phyloP scores from a whole-genome alignment of 2,797 vertebrate genomes.

The Xyrichtys novacula region DNA sequence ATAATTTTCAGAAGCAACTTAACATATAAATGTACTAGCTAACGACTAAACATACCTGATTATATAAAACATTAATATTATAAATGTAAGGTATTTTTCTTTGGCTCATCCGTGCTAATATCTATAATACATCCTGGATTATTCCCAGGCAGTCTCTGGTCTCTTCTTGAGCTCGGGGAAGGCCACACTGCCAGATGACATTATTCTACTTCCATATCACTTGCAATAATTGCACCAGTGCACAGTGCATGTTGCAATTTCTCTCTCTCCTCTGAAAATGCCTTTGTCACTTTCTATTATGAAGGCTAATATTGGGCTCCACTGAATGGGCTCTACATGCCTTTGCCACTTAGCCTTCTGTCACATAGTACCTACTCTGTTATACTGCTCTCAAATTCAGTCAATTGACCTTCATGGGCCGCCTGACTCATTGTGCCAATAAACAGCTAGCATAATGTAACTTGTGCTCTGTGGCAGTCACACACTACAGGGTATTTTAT shows the following conservation, averaged over 20 bases:
- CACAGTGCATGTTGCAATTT: constrained; percentile 55
- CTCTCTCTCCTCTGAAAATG: constrained; percentile 57
- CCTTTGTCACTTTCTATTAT: constrained; percentile 76
- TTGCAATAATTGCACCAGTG: constrained; percentile 59
- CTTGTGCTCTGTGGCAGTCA: constrained; percentile 55
- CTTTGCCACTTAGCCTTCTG: constrained; percentile 75
- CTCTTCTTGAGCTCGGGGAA: constrained; percentile 31
- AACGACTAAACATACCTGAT: not conserved
- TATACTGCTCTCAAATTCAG: constrained; percentile 69
- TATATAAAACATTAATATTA: not conserved
- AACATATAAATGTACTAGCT: no score
- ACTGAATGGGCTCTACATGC: constrained; percentile 61
- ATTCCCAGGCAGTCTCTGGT: constrained; percentile 22
- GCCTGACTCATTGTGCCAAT: constrained; percentile 72
- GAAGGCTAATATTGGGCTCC: constrained; percentile 57
- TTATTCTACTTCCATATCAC: constrained; percentile 54
- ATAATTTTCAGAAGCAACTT: constrained; percentile 6
- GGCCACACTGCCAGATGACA: constrained; percentile 51
- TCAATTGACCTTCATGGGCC: constrained; percentile 80
- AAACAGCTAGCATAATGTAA: constrained; percentile 69
- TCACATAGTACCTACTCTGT: constrained; percentile 67
- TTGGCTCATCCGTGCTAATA: constrained; percentile 8
- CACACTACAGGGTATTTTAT: constrained; percentile 24
- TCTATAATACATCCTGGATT: constrained; percentile 19
- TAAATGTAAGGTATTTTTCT: constrained; percentile 15